A percentile compares a stretch with the other conserved stretches of the same genome.
Conservation (phyloP, 2,888 invertebrate genomes). For the Junonia oenone region DNA sequence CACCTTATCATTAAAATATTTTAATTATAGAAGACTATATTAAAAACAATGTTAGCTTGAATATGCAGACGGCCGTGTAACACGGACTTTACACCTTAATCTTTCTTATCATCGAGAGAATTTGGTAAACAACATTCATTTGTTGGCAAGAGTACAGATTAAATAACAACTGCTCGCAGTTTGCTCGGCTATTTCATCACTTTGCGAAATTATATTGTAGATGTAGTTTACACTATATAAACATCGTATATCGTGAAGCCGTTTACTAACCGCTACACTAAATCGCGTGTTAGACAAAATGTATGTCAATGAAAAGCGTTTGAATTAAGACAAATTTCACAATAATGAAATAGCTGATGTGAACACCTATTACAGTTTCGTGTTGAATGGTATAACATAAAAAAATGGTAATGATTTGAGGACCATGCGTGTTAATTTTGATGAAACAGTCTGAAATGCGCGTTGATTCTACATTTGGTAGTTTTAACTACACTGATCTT, state of each 20-base stretch:
- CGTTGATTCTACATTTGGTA: constrained; percentile 8
- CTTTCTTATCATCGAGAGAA: constrained; percentile 34
- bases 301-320: constrained; percentile 24
- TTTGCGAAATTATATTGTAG: constrained; percentile 15
- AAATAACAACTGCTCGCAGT: constrained; percentile 24
- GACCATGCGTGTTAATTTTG: constrained; percentile 21
- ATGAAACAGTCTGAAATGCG: constrained; percentile 6
- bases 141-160: constrained; percentile 29
- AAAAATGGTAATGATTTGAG: constrained; percentile 11
- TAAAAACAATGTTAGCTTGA: constrained; percentile 22
- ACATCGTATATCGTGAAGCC: constrained; percentile 6
- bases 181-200: constrained; percentile 27
- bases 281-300: constrained; percentile 16
- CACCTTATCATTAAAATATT: constrained; percentile 1
- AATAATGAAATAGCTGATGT: constrained; percentile 17
- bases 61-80: constrained; percentile 26
- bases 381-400: constrained; percentile 16
- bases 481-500: neutral
- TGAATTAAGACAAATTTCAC: constrained; percentile 21
- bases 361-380: constrained; percentile 7
- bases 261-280: constrained; percentile 6
- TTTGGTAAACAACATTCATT: constrained; percentile 31
- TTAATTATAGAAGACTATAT: constrained; percentile 8
- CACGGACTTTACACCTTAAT: constrained; percentile 36
- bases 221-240: constrained; percentile 2